Base-by-base conservation (phyloP, 2,797 vertebrate species). In the Apogon talboti region DNA sequence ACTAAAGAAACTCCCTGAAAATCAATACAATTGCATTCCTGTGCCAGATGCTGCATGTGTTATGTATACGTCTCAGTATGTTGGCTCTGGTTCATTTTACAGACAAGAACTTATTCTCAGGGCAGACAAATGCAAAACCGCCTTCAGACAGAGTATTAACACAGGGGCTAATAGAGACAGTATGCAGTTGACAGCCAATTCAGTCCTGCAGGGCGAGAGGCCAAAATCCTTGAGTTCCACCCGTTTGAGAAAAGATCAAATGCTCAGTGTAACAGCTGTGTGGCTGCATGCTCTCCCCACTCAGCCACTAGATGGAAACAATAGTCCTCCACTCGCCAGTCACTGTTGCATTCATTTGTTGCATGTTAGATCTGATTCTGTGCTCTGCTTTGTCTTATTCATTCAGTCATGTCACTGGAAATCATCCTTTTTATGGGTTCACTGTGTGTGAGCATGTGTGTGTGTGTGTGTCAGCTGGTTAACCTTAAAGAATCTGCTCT, bases 271-370 rank as follows among this genome's bases (percentile, higher is more conserved):
- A 71, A 87, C 85, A 88, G 86, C 87, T 91, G 88, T 80, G 76
- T 69, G 76, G 71, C 81, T 81, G 73, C 66, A 64, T 66, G 43
- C 78, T 90, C 86, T 82, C 83, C 82, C 43, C 68, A 63, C 83
- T 76, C 77, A 87, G 78, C 93, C 93, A 91, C 94, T 94, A 94
- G 93, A 92, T 93, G 94, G 92, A 91, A 93, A 93, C 89, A 92
- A 90, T 89, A 81, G 77, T 64, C 84, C 74, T 91, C 70, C 76
- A 65, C 81, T 41, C 60, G 10, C 28, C 54, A 51, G 38, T 72
- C 61, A 40, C 69, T 50, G 11, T 2, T 69, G 43, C 42, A 73
- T 68, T 74, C 37, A 67, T 81, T 71, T 62, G 41, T 48, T 76
- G 53, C 62, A 64, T 50, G 60, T 66, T 76, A 56, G 21, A 30